Evolutionary conservation across 2,888 invertebrate species (phyloP), one percentile per base, ranked within the genome.

Genomic region (Thecocarcelia acutangulata): DNA sequence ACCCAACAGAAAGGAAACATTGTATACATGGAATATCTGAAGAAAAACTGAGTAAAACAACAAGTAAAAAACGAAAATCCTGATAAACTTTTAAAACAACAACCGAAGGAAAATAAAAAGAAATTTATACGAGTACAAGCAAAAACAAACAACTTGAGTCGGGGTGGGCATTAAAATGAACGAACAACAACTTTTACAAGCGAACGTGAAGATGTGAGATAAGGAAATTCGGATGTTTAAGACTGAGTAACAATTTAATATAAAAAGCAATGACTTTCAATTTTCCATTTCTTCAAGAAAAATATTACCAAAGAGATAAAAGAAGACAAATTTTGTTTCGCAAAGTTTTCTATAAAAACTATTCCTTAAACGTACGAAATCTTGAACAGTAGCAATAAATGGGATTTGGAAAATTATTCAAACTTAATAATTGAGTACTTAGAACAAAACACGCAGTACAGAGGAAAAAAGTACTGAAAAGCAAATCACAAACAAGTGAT

Each of bases 401-500:
- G 58, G 50, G 52, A 52, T 42, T n/a, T 15, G 5, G 6, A 69
- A 69, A 56, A 13, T 33, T 69, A 24, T 40, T 37, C 2, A 21
- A 63, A 21, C 24, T 61, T 17, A 56, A 9, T 17, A 64, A 21
- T 48, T 40, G 19, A 64, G 40, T 9, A 37, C 17, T 50, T 28
- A 13, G 19, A 61, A 21, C 3, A 28, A 58, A 46, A 58, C 5
- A 63, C 5, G 59, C 63, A 12, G 19, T 33, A 21, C 8, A 24
- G 37, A 59, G 54, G 79, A 17, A 44, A 21, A 69, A 40, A 46
- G n/a, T 28, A 42, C 21, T 56, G 74, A 74, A 73, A 75, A 80
- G 80, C 83, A 82, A 84, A 83, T 84, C 84, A 80, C 82, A 84
- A 85, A 85, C 84, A 85, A 84, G 84, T 83, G 83, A 84, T 85